Base-by-base conservation (phyloP, 2,113 vertebrate genomes). In the Mystacornis crossleyi region DNA sequence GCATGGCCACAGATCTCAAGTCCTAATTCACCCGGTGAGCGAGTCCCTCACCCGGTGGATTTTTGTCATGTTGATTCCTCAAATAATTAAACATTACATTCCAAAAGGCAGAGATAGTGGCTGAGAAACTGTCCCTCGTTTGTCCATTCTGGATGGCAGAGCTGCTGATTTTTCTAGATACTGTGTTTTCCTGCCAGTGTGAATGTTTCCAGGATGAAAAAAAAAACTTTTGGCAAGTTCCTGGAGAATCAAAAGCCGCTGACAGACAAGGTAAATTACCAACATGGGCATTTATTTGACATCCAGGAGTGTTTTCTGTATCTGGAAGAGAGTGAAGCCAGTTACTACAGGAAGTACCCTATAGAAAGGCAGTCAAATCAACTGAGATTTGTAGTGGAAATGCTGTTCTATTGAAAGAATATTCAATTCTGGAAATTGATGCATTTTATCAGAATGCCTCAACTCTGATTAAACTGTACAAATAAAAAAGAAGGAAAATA, bases 91-190 rank as follows among this genome's bases (percentile, higher is more conserved):
- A 65, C 2, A 8, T 51, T 14, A 16, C 72, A 38, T 13, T 61
- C 4, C 45, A 64, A 36, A 67, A 60, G 53, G 21, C 17, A 60
- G 11, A 67, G 45, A 36, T 36, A 31, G 26, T 21, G 61, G 20
- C 25, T 50, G 3, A 67, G 26, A 33, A 10, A 36, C 7, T 51
- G 5, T 6, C 5, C 17, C 21, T 58, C 2, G 0, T 24, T 50
- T 33, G 7, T 18, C 33, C 17, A 36, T 51, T 58, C 51, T 26
- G 36, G 43, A 26, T 51, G 53, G 62, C 33, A 86, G 21, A 51
- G 26, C 14, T 34, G 17, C 10, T 26, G 21, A 33, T 60, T 86
- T 77, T 58, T 36, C 26, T 26, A 33, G 26, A 33, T 14, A 17
- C 18, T 9, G 21, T 67, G 36, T 36, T 75, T 75, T 36, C 17